Percentiles rank a stretch among this genome's conserved stretches.
These are phyloP conservation scores for Brevimyrus niger DNA, from an alignment of 2,113 vertebrate species.

Conservation along the genomic window DNA sequence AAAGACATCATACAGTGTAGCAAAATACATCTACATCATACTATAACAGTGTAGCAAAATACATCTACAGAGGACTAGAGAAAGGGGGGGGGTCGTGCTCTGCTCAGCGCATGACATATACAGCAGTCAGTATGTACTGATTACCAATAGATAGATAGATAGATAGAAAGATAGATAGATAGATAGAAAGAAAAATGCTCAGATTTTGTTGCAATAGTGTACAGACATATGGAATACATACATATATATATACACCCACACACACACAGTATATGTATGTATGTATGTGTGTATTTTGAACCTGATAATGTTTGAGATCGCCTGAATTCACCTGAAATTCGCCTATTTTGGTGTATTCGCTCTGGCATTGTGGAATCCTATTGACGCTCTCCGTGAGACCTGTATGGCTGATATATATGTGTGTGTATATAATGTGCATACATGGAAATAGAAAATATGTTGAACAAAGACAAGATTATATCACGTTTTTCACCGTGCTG, in stretches of 20 bases:
- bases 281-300: not conserved
- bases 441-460: not conserved
- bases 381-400: not conserved
- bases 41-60: slow-evolving; percentile 7
- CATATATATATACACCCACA: too few species aligned
- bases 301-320: not conserved
- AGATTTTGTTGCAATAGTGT: too few species aligned
- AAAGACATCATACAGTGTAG: not conserved
- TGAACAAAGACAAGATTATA: not conserved
- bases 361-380: not conserved
- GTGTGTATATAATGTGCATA: not conserved
- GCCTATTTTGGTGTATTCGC: not conserved
- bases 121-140: not conserved
- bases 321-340: not conserved
- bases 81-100: not conserved
- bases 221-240: too few species aligned
- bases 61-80: not conserved
- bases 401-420: not conserved
- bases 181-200: not conserved
- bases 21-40: slow-evolving; percentile 5
- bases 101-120: not conserved
- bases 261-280: not conserved
- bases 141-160: not conserved
- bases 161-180: not conserved
- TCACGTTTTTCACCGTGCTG: not conserved